phyloP scores from a whole-genome alignment of 2,797 vertebrate genomes.

The Myioborus miniatus region DNA sequence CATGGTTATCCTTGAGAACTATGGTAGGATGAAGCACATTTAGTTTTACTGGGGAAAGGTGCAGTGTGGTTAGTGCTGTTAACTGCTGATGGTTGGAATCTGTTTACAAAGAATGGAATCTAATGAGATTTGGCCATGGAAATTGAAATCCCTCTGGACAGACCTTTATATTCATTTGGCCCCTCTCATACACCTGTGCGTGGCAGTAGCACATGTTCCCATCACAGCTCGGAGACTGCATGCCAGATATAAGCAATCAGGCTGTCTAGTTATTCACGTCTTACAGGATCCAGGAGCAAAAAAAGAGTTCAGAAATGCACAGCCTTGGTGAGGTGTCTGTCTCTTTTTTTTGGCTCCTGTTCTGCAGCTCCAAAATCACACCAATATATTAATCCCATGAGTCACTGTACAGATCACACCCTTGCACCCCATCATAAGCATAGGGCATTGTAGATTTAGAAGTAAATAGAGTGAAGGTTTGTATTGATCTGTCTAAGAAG shows the following conservation, averaged over 20 bases:
- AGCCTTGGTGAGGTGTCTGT: neutral
- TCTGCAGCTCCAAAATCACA: neutral
- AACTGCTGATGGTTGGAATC: neutral
- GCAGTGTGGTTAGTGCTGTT: neutral
- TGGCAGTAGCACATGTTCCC: neutral
- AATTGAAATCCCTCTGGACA: neutral
- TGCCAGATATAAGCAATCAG: neutral
- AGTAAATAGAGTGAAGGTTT: neutral
- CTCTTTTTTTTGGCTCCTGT: neutral
- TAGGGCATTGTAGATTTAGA: neutral
- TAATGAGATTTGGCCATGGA: neutral
- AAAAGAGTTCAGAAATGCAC: neutral
- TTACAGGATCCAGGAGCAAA: neutral
- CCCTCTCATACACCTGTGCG: accelerated
- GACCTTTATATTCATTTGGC: neutral
- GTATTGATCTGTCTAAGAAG: neutral
- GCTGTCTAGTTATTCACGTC: neutral
- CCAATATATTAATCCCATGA: neutral
- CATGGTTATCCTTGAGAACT: neutral
- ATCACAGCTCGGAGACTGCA: neutral
- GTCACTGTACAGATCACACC: neutral
- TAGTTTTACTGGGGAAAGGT: neutral
- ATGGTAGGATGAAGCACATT: neutral
- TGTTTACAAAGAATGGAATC: neutral
- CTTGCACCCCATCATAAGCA: neutral